Percentiles rank a stretch among this genome's conserved stretches.
Conservation (phyloP, 1,140 invertebrate genomes). For the Theocolax elegans region DNA sequence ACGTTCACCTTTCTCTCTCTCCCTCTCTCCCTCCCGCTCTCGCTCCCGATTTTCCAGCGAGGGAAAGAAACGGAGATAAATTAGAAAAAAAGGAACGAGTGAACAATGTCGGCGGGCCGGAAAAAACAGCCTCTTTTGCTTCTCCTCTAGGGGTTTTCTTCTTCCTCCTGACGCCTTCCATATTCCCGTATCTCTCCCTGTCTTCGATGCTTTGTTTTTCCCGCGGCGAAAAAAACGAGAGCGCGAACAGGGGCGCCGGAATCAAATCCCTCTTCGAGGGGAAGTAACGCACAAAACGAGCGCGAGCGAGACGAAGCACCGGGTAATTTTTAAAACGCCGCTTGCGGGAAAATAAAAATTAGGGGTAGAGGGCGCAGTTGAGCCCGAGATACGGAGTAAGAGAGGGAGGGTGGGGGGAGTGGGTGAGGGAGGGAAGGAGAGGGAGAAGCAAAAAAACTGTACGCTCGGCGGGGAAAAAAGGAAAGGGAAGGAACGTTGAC, state of each 20-base stretch:
- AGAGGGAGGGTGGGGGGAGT: constrained; percentile 15
- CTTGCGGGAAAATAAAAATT: constrained; percentile 63
- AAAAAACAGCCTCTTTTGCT: constrained; percentile 30
- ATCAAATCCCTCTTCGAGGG: constrained; percentile 1
- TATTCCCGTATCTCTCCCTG: background rate
- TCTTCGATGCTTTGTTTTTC: constrained; percentile 15
- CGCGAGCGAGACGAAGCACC: constrained; percentile 7
- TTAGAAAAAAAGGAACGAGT: constrained; percentile 34
- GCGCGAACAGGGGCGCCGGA: background rate
- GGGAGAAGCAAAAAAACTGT: too few species aligned
- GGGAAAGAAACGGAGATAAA: background rate
- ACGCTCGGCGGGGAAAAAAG: too few species aligned
- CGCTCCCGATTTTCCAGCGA: background rate
- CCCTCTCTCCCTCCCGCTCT: background rate
- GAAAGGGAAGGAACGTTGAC: too few species aligned
- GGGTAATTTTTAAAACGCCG: constrained; percentile 62
- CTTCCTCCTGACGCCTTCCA: constrained; percentile 17
- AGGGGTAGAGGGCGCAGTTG: constrained; percentile 42
- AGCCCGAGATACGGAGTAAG: background rate
- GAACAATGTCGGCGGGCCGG: background rate
- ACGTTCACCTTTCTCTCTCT: constrained; percentile 55
- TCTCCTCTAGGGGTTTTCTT: background rate
- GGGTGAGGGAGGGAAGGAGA: constrained; percentile 6
- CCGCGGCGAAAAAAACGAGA: background rate
- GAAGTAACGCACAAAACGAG: background rate